A percentile compares a stretch with the other conserved stretches of the same genome.
These are phyloP conservation scores for Cydia strobilella DNA, from an alignment of 1,140 invertebrate genomes.

Conservation along the genomic window DNA sequence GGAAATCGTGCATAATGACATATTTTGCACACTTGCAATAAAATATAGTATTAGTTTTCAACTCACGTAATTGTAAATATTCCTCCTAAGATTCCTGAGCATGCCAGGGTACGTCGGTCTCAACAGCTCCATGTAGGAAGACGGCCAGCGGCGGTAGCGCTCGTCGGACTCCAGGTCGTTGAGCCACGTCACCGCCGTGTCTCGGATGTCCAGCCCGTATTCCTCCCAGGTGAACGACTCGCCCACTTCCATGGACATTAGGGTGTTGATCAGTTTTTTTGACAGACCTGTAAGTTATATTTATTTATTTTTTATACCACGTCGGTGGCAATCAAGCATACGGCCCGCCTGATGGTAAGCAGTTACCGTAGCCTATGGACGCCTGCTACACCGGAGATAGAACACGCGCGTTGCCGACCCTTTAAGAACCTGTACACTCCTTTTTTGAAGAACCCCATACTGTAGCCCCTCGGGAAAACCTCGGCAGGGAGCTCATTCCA, in stretches of 20 bases:
- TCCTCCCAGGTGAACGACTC: slow-evolving; percentile 82
- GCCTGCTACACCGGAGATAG: too few species aligned
- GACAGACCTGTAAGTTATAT: slow-evolving; percentile 66
- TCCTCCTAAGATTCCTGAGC: slow-evolving; percentile 95
- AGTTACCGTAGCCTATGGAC: too few species aligned
- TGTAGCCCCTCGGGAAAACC: too few species aligned
- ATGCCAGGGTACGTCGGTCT: slow-evolving; percentile 98
- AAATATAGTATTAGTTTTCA: background rate
- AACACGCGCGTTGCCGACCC: too few species aligned
- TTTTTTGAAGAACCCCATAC: too few species aligned
- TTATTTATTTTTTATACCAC: too few species aligned
- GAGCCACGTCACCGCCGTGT: slow-evolving; percentile 94
- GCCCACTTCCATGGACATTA: slow-evolving; percentile 90
- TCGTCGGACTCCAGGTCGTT: slow-evolving; percentile 97
- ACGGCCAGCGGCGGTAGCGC: slow-evolving; percentile 92
- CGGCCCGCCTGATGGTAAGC: too few species aligned
- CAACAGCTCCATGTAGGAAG: slow-evolving; percentile 93
- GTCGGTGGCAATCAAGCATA: too few species aligned
- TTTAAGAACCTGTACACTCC: too few species aligned
- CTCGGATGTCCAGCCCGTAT: slow-evolving; percentile 96
- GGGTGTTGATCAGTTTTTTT: slow-evolving; percentile 75
- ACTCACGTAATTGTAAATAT: slow-evolving; percentile 86
- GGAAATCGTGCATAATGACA: too few species aligned
- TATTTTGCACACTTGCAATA: too few species aligned
- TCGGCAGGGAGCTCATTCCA: too few species aligned